These are phyloP conservation scores for Mythimna lalbum DNA, from an alignment of 2,888 invertebrate genomes.

Conservation along the genomic window DNA sequence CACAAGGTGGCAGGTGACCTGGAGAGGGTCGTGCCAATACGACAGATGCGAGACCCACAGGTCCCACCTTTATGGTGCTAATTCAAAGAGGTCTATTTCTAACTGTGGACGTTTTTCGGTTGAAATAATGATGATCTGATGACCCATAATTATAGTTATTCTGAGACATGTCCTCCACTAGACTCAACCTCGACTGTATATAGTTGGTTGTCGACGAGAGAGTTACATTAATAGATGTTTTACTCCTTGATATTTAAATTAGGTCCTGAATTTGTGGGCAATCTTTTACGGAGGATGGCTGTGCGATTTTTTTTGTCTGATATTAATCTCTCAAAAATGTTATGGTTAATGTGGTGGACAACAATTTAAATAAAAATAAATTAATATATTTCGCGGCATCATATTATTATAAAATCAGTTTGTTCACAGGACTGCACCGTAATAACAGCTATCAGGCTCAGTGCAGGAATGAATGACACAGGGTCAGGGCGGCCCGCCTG, in stretches of 20 bases:
- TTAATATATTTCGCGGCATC: neutral
- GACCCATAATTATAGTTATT: neutral
- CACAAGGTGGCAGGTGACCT: too few species aligned
- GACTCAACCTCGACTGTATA: neutral
- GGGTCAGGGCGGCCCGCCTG: constrained; percentile 29
- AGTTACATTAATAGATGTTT: too few species aligned
- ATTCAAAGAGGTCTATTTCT: too few species aligned
- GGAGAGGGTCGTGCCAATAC: too few species aligned
- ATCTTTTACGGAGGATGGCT: too few species aligned
- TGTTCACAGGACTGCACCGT: neutral
- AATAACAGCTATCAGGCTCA: constrained; percentile 30
- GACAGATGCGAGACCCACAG: too few species aligned
- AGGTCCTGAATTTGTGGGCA: too few species aligned
- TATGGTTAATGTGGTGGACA: neutral
- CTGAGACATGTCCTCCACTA: neutral
- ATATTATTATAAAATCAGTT: neutral
- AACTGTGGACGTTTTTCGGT: too few species aligned
- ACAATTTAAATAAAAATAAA: neutral
- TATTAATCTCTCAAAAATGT: neutral
- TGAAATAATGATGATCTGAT: neutral
- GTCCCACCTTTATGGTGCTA: too few species aligned
- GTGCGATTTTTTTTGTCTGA: too few species aligned
- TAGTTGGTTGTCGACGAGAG: too few species aligned
- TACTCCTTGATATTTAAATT: too few species aligned
- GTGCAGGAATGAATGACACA: constrained; percentile 34